Evolutionary conservation across 1,140 invertebrate genomes (phyloP), one percentile per base, ranked within the genome.

Genomic region (Brachionus asplanchnoidis): DNA sequence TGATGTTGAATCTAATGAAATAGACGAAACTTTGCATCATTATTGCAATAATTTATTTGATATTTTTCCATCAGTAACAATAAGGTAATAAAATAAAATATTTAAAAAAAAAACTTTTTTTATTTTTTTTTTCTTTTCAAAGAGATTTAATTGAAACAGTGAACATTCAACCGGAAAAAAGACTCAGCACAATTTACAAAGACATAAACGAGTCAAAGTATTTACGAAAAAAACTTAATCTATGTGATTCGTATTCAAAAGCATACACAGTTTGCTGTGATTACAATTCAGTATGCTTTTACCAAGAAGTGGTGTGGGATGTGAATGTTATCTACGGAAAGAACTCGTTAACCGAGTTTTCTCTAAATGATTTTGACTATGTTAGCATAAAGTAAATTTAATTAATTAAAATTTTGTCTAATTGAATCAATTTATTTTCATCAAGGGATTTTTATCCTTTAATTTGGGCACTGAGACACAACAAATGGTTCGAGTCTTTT

Each of bases 241-340:
- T 82, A 32, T 82, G 79, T 40, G 79, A 68, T 46, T 82, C 53
- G 2, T 82, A 65, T 65, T 60, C 79, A 60, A 82, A 82, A 68
- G 79, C 79, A 23, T 82, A 82, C 53, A 46, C 79, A 26, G 53
- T 82, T 32, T 68, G 42, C 20, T 82, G 50, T 65, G 79, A 82
- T 82, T 65, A 23, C 12, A 82, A 26, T 23, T 65, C 53, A 12
- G 65, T 36, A 9, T 44, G 20, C 11, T 82, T 82, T 44, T 82
- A 82, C 32, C 79, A 82, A 32, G 79, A 82, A 46, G 79, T 82
- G 9, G 79, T 60, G 9, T 82, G 79, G 79, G 79, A 82, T 68
- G 79, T 65, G 36, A 82, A 82, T 65, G 23, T 82, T 2, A 82
- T 82, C 17, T 82, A 82, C 28, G 79, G 79, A 82, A 60, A 82